Conservation (phyloP, 2,888 invertebrate genomes). For the Drosophila tripunctata region DNA sequence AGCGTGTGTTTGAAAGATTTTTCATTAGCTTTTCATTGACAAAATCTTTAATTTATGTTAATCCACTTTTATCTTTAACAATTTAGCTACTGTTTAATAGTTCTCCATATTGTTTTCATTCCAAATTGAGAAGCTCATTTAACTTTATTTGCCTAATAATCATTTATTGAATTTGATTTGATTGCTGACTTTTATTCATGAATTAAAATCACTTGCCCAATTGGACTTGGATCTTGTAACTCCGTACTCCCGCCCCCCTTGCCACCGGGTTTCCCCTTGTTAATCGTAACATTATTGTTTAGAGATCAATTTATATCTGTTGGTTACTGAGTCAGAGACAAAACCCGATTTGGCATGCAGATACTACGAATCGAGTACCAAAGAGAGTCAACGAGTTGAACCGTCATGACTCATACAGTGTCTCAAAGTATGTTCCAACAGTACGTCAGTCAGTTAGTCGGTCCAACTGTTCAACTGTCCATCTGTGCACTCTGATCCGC, state of each 20-base stretch:
- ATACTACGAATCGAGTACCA: not conserved
- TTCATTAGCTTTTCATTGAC: too few species aligned
- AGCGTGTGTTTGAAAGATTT: too few species aligned
- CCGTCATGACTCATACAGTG: constrained; percentile 10
- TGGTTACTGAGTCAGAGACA: constrained; percentile 20
- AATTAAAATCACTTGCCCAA: not conserved
- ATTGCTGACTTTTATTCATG: not conserved
- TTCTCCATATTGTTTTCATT: too few species aligned
- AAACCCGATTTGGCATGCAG: constrained; percentile 8
- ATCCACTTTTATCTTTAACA: too few species aligned
- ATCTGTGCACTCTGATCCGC: constrained; percentile 3
- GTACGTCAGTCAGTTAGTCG: not conserved
- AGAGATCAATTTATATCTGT: not conserved
- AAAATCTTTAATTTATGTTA: too few species aligned
- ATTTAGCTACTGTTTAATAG: too few species aligned
- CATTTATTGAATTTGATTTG: constrained; percentile 7
- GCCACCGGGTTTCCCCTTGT: not conserved
- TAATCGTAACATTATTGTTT: constrained; percentile 1
- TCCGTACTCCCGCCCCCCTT: too few species aligned
- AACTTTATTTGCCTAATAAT: not conserved
- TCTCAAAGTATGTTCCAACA: constrained; percentile 3
- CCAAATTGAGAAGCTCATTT: too few species aligned
- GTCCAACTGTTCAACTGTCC: not conserved
- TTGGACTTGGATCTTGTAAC: too few species aligned
- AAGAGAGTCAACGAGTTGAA: constrained; percentile 13